Evolutionary conservation across 2,113 vertebrate species (phyloP).

Genomic region (Narcine bancroftii): DNA sequence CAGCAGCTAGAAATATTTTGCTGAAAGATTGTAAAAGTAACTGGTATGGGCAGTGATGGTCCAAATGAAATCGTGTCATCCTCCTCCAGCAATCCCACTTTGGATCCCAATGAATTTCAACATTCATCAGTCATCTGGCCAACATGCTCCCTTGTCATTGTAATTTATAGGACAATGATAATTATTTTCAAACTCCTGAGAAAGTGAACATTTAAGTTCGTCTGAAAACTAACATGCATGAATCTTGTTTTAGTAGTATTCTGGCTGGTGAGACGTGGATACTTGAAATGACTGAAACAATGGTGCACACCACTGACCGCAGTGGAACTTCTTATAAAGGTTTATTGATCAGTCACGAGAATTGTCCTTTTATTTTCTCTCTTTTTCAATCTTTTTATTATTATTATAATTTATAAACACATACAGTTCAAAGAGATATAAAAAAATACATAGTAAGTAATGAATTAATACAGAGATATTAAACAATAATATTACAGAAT

Average conservation of each 20-base stretch:
- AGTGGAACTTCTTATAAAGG: too few species aligned
- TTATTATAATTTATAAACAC: too few species aligned
- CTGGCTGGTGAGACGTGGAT: background rate
- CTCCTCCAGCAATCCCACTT: background rate
- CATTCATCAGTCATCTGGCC: background rate
- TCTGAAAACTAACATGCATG: background rate
- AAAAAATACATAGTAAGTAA: too few species aligned
- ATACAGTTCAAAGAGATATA: too few species aligned
- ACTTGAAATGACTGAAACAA: too few species aligned
- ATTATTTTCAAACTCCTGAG: conserved; percentile 4
- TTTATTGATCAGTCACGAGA: too few species aligned
- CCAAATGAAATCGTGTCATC: background rate
- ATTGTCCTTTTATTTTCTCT: too few species aligned
- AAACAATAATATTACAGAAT: too few species aligned
- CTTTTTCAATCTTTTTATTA: too few species aligned
- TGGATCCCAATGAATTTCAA: background rate
- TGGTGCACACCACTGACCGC: too few species aligned
- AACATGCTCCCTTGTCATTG: background rate
- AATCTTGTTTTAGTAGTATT: background rate
- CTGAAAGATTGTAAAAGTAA: background rate
- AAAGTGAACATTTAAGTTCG: background rate
- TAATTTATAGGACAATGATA: background rate
- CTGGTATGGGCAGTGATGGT: background rate
- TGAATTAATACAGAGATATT: too few species aligned
- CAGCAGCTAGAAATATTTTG: background rate